Base-by-base conservation (phyloP, 1,140 invertebrate genomes). In the Pseudomyrmex gracilis region DNA sequence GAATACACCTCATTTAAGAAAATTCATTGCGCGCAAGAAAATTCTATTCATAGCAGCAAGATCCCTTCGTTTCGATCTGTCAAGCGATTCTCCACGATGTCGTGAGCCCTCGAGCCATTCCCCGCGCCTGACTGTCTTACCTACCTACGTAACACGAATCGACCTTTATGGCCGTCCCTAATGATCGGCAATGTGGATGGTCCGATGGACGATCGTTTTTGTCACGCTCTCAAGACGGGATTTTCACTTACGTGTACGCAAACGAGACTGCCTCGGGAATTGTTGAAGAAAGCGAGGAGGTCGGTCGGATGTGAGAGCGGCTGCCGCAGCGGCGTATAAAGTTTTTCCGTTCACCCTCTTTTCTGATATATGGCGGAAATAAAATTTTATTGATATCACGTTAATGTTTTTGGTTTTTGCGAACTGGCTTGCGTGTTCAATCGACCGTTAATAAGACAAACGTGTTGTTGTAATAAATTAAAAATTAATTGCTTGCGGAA, bases 81-180 rank as follows among this genome's bases (percentile, higher is more conserved):
- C 34, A 34, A 12, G 17, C 82, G 45, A 80, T 70, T 84, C 67
- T 55, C 66, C 43, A 78, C 57, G 86, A 87, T 82, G 82, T 74
- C 76, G 60, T 47, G 55, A 64, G 49, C 61, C 34, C 13, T n/a
- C 55, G 53, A 76, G 76, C 43, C 60, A 49, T 55, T 34, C 34
- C 34, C 70, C 47, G 15, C 60, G 20, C 51, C 73, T 34, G 57
- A 71, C 20, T 82, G 73, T 77, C 80, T 88, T 88, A 85, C 49
- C 61, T 88, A 85, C 49, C 61, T 22, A 34, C 51, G 70, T 77
- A 88, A 88, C 73, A 82, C 87, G 78, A 82, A 88, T 88, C 83
- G 86, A 88, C 86, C 76, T 88, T 88, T 88, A 88, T 87, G 83
- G 66, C 67, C 84, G 86, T 77, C 57, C 77, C 86, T 88, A 87